Base-by-base conservation (phyloP, 2,797 vertebrate species). In the Gastrophryne carolinensis region DNA sequence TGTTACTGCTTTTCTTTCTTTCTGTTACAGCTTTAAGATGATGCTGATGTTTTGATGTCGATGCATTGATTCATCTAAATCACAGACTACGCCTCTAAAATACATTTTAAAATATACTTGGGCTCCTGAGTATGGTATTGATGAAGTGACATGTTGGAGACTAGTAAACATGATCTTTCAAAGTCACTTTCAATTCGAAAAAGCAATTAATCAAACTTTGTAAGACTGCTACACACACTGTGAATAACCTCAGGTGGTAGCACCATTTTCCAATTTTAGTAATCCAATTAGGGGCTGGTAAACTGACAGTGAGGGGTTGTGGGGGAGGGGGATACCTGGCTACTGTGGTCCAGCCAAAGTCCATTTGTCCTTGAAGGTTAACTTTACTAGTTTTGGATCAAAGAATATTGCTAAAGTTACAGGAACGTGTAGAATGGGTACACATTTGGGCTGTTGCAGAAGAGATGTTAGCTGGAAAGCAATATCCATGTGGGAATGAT, bases 241-340 rank as follows among this genome's bases (percentile, higher is more conserved):
- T 67, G 37, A 50, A 57, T 74, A 50, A 74, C 63, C 63, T 74
- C 62, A 66, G 30, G 39, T 67, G 37, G 61, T 49, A 74, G 57
- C 50, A 60, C 52, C 56, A 32, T 74, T 39, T 50, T 35, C 24
- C 53, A 19, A 47, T n/a, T n/a, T n/a, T n/a, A n/a, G n/a, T n/a
- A 35, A 60, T 74, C 72, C 50, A 73, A 56, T 73, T 73, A 65
- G 37, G 35, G 34, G 5, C 6, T 13, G 47, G 37, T 61, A 73
- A 65, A 65, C 27, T 35, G 29, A 67, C 72, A 65, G 50, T 15
- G 24, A 52, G 50, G 61, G 57, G 58, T 64, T 54, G 13, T 4
- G 15, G 1, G 5, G 17, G 10, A 23, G 44, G 44, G 52, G n/a
- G 27, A 4, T 9, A 72, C 19, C 35, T 15, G 8, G 15, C 54